phyloP scores from a whole-genome alignment of 2,113 vertebrate genomes.

The Isichthys henryi region DNA sequence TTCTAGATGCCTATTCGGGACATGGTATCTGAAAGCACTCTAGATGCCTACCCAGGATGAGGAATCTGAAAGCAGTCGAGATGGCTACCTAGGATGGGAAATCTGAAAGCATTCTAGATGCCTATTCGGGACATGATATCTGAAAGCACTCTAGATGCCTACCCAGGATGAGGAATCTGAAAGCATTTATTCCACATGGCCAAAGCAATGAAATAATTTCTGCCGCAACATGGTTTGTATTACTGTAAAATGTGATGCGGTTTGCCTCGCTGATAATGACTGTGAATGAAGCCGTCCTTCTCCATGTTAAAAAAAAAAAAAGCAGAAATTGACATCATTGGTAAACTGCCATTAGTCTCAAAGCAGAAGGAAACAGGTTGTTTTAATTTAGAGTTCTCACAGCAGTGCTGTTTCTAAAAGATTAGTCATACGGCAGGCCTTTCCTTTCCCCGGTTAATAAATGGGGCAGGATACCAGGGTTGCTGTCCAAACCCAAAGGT shows the following conservation, averaged over 20 bases:
- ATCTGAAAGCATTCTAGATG: neutral
- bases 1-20: accelerated
- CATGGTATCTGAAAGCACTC: accelerated
- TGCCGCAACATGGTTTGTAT: conserved; percentile 43
- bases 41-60: accelerated
- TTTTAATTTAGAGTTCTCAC: conserved; percentile 21
- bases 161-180: conserved; percentile 26
- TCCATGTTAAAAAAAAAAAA: conserved; percentile 20
- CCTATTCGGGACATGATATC: conserved; percentile 19
- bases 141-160: conserved; percentile 12
- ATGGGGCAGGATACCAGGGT: neutral
- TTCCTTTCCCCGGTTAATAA: neutral
- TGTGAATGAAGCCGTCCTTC: conserved; percentile 30
- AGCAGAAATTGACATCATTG: conserved; percentile 40
- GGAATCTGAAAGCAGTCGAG: neutral
- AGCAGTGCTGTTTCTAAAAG: neutral
- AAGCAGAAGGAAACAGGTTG: conserved; percentile 32
- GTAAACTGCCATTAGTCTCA: conserved; percentile 43
- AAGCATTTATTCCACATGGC: conserved; percentile 12
- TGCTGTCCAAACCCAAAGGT: neutral
- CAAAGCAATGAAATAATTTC: conserved; percentile 29
- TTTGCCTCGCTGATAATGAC: conserved; percentile 29
- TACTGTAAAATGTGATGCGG: conserved; percentile 43
- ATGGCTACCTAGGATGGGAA: neutral
- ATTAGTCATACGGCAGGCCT: neutral